Evolutionary conservation across 2,888 invertebrate species (phyloP), one percentile per base, ranked within the genome.

Genomic region (Hermaeophaga mercurialis): DNA sequence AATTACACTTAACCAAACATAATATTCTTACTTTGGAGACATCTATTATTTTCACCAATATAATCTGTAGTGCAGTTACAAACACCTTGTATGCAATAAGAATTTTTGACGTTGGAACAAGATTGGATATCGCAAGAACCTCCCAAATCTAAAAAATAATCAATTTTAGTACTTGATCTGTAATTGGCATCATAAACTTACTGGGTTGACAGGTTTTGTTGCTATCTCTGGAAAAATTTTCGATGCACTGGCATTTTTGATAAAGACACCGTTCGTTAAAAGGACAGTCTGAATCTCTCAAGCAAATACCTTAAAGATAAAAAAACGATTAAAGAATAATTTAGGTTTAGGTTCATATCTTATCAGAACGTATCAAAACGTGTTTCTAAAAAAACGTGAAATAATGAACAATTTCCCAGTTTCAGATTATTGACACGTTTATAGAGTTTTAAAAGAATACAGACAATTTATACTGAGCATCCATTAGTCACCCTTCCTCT

Each of bases 161-260:
- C 15, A 33, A 24, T 19, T 24, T 28, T 34, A 38, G 26, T 22
- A 12, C 5, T 24, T 24, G 19, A 41, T 44, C 38, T n/a, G n/a
- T n/a, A n/a, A n/a, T n/a, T n/a, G n/a, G n/a, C n/a, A 17, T 34
- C 14, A 14, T 28, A 28, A 28, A 31, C 64, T 61, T 64, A 68
- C 70, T 57, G 24, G 70, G 70, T 41, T 65, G 41, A 38, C 66
- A 66, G 6, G 58, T 55, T 1, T 44, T 39, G 14, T 52, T 33
- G 11, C 60, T 54, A 28, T 56, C 38, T 49, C 54, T 59, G n/a
- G 28, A 54, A 39, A 64, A 68, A 22, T 61, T 57, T n/a, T 65
- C 61, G 22, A 47, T 43, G 33, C 70, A 70, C 15, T 54, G 47
- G 44, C 70, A 70, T 33, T 56, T 41, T 31, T 67, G 63, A 46